Conservation (phyloP, 2,113 vertebrate genomes). For the Cyprichromis sp. region DNA sequence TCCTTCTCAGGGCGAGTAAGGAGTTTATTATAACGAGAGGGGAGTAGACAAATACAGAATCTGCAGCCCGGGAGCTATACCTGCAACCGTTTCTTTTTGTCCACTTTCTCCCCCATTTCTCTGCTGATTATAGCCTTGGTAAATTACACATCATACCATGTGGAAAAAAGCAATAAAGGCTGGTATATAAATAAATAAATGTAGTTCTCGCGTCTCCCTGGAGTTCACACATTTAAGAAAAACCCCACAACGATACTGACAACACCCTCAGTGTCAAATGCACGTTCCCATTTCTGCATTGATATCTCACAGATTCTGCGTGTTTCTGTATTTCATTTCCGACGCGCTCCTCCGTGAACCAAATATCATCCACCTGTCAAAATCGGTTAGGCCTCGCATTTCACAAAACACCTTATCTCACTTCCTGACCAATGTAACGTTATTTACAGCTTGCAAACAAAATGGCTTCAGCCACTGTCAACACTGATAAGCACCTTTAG, state of each 20-base stretch:
- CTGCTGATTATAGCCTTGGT: not conserved
- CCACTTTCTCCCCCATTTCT: not conserved
- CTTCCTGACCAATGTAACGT: constrained; percentile 47
- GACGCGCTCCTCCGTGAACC: not conserved
- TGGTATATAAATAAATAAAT: not conserved
- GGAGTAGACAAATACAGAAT: constrained; percentile 32
- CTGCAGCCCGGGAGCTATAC: not conserved
- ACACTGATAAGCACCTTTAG: constrained; percentile 52
- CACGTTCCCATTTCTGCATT: not conserved
- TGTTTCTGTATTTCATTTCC: constrained; percentile 35
- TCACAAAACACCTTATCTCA: constrained; percentile 60
- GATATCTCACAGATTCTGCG: constrained; percentile 15
- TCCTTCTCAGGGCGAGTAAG: constrained; percentile 9
- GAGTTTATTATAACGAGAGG: constrained; percentile 31
- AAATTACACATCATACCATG: constrained; percentile 15
- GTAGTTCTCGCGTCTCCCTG: not conserved
- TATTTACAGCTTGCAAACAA: constrained; percentile 62
- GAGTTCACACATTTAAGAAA: not conserved
- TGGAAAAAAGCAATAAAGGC: not conserved
- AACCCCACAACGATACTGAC: not conserved
- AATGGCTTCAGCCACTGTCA: constrained; percentile 45
- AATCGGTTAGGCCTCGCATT: constrained; percentile 49
- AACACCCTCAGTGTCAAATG: not conserved
- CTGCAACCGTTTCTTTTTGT: not conserved
- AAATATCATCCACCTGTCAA: constrained; percentile 47